These are phyloP conservation scores for Pyrgilauda ruficollis DNA, from an alignment of 2,113 vertebrate genomes.

Conservation along the genomic window DNA sequence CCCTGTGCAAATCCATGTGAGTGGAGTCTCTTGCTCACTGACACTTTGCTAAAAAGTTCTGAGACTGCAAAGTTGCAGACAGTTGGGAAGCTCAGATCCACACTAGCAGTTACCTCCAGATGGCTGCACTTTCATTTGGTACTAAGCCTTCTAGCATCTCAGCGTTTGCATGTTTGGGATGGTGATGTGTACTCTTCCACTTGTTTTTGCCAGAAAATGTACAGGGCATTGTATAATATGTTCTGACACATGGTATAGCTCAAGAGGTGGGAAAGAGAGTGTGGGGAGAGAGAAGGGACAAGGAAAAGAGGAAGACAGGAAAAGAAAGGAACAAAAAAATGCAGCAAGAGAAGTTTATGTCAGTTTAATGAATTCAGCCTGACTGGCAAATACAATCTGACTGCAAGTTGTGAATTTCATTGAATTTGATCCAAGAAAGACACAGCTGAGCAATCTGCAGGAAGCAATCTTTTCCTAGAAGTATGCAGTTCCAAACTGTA, in stretches of 20 bases:
- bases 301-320: background rate
- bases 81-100: conserved; percentile 27
- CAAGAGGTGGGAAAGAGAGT: background rate
- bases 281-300: background rate
- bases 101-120: conserved; percentile 55
- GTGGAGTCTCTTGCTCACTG: background rate
- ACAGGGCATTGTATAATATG: conserved; percentile 53
- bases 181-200: conserved; percentile 58
- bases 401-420: conserved; percentile 69
- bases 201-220: conserved; percentile 63
- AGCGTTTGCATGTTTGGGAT: conserved; percentile 28
- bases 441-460: conserved; percentile 75
- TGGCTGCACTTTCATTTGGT: conserved; percentile 50
- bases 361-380: conserved; percentile 65
- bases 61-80: conserved; percentile 16
- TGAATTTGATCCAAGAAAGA: conserved; percentile 75
- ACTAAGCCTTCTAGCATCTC: conserved; percentile 48
- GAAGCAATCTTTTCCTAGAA: conserved; percentile 77
- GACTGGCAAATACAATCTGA: conserved; percentile 72
- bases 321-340: conserved; percentile 12
- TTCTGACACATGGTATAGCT: conserved; percentile 48
- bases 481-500: conserved; percentile 65
- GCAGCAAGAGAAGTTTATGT: conserved; percentile 28
- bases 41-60: conserved; percentile 10
- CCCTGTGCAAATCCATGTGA: background rate